Evolutionary conservation across 2,888 invertebrate species (phyloP), one percentile per base, ranked within the genome.

Genomic region (Ormia ochracea): DNA sequence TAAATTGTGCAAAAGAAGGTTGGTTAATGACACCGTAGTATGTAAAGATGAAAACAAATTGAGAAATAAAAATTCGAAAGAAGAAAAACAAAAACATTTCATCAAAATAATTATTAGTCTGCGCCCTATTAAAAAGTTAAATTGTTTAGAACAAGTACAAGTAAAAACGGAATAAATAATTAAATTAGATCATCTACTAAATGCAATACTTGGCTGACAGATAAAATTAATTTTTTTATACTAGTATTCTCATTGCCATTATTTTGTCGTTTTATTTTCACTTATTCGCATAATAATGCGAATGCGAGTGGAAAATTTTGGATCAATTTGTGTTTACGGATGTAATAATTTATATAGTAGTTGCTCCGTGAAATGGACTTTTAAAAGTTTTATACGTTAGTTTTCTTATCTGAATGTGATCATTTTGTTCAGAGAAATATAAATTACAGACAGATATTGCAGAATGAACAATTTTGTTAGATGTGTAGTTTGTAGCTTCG

Each of bases 1-100:
- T 38, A 68, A 56, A 65, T 72, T n/a, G 23, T 31, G 72, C 36
- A 66, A 52, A 65, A 52, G 33, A 61, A 75, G 68, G 68, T 68
- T 45, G 36, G 41, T 21, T n/a, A 56, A 36, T 10, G n/a, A n/a
- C n/a, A 14, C 28, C 5, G 3, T 45, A 45, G n/a, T 41, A 43
- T 31, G 6, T 41, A 54, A n/a, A 61, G 31, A 59, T 52, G 28
- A 59, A 48, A 70, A 38, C 36, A 41, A 70, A 48, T 31, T 19
- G 4, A 9, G 43, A 43, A 6, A 63, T 23, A 70, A 56, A 21
- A 10, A 63, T 19, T 14, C 7, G 28, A 31, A 33, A 9, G 21
- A 56, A 50, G 36, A 4, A 23, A 26, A 33, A 54, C 54, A 52
- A 56, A 61, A 36, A 41, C 6, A 19, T 17, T 41, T 14, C n/a